Base-by-base conservation (phyloP, 2,888 invertebrate species). In the Xestia c-nigrum region DNA sequence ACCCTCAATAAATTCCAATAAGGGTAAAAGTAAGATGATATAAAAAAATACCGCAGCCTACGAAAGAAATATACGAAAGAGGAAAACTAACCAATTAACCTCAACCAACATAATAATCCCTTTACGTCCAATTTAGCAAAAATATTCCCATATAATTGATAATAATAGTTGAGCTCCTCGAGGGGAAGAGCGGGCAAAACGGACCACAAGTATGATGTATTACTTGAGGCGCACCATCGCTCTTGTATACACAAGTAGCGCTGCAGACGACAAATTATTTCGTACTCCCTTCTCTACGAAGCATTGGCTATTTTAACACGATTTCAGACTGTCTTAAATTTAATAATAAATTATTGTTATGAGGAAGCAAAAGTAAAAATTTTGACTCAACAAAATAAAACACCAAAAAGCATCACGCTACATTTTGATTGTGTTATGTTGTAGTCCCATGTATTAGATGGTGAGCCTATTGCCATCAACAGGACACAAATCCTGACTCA, bases 241-340 rank as follows among this genome's bases (percentile, higher is more conserved):
- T 92, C 91, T 91, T 92, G 89, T 91, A 91, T 90, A 88, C 88
- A 85, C 85, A 86, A 88, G 86, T 80, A 81, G 67, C 71, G 78
- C 78, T 83, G 81, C 80, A 70, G 63, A 84, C 84, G 90, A 91
- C 89, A 90, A 90, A 91, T 92, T 89, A 88, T 89, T 88, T 87
- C 79, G 87, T 91, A 89, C 88, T 83, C 86, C 80, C 75, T 69
- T 47, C 46, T 50, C 21, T 0, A 24, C 2, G 47, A 40, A 14
- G 0, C 5, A 50, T 24, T 64, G 21, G 14, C 24, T 19, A 14
- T 7, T 43, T 40, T 6, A 21, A 14, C 40, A 47, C 21, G 24
- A n/a, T 38, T 59, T 10, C 55, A n/a, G n/a, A 59, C 6, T 12
- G 24, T 0, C 16, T 12, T 24, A 24, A 14, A 50, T 10, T 47